phyloP scores from a whole-genome alignment of 2,797 vertebrate species.

The Labeo calbasu region DNA sequence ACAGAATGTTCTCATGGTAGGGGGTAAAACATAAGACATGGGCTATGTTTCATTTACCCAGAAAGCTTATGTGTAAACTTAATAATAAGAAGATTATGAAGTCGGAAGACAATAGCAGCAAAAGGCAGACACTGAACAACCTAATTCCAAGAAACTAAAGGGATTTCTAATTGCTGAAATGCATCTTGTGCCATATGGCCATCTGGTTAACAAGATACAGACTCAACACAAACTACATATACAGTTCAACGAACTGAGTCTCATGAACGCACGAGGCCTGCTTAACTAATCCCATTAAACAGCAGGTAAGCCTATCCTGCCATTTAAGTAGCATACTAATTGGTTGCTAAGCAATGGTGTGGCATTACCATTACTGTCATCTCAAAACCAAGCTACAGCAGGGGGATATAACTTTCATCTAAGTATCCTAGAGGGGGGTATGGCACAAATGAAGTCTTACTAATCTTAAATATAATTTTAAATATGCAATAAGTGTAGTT shows the following conservation, averaged over 20 bases:
- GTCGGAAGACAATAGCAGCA: not conserved
- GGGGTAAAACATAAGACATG: constrained; percentile 17
- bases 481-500: not conserved
- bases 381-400: constrained; percentile 25
- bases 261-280: constrained; percentile 29
- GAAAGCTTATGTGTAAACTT: constrained; percentile 10
- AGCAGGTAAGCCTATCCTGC: constrained; percentile 40
- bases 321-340: constrained; percentile 42
- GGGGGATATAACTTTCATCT: not conserved
- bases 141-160: constrained; percentile 32
- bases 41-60: not conserved
- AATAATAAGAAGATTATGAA: constrained; percentile 37
- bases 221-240: constrained; percentile 26
- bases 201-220: constrained; percentile 55
- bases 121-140: constrained; percentile 11
- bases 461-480: constrained; percentile 6
- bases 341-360: constrained; percentile 34
- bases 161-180: constrained; percentile 34
- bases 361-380: constrained; percentile 8
- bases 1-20: not conserved
- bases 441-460: not conserved
- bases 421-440: not conserved
- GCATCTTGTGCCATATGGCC: constrained; percentile 34
- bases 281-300: constrained; percentile 56
- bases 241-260: constrained; percentile 30